Evolutionary conservation across 1,140 invertebrate genomes (phyloP), one percentile per base, ranked within the genome.

Genomic region (Drosophila nigromelanica): DNA sequence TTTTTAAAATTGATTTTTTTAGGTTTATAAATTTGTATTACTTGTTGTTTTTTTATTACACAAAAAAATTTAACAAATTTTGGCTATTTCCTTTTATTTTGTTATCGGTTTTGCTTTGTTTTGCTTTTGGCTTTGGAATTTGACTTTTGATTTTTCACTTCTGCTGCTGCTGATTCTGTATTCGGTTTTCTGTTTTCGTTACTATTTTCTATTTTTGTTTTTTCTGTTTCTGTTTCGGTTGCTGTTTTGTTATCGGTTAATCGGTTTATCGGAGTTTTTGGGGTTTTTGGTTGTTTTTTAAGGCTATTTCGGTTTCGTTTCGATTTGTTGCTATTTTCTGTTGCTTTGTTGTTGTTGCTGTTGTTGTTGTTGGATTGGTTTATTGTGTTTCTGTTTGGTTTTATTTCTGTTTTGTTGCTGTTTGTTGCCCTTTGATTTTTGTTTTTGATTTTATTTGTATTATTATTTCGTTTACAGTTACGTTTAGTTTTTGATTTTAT

Each of bases 41-140:
- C 37, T 67, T 63, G 61, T 77, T 68, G 59, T 39, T 64, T 78
- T 75, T 56, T 72, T 66, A 69, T 80, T 68, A 76, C 71, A 82
- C 63, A 82, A 87, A 89, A 71, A 82, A 87, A 80, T 87, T 87
- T 87, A 87, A 87, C 82, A 87, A 87, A 87, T 87, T 78, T 87
- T 87, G 82, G 83, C 82, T 87, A 87, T 87, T 87, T 86, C 66
- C 37, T 62, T 78, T 86, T 62, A 56, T 59, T 64, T 60, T 63
- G 42, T 69, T 59, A 52, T 55, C 30, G 62, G 37, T 60, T 82
- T 73, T 75, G 30, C 14, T 78, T 82, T 35, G 33, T 78, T 70
- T 50, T 50, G 47, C 47, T 72, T 72, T 73, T 76, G 63, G 40
- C 48, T 61, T 70, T 73, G 54, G 64, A 70, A 70, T 76, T 76